phyloP scores from a whole-genome alignment of 2,113 vertebrate species.

The Eulacestoma nigropectus region DNA sequence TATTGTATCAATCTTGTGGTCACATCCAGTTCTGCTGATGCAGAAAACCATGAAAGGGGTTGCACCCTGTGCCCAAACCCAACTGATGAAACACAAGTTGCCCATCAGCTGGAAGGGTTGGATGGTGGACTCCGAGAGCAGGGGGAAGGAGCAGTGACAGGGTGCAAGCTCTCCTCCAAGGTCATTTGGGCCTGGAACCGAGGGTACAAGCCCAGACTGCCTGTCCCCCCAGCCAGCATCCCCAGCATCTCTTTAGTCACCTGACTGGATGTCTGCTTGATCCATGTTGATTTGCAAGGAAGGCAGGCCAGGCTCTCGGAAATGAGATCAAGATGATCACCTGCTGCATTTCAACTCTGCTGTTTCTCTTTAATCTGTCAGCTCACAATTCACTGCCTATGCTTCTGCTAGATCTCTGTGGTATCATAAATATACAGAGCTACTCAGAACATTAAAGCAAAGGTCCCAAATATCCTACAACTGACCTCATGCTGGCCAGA shows the following conservation, averaged over 20 bases:
- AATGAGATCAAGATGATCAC: background rate
- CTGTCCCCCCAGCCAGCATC: background rate
- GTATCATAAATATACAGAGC: background rate
- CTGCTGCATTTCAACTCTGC: background rate
- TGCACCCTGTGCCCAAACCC: background rate
- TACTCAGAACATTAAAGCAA: background rate
- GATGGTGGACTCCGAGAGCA: fast-evolving
- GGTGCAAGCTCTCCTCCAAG: background rate
- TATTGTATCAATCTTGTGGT: background rate
- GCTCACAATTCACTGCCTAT: background rate
- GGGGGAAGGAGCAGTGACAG: background rate
- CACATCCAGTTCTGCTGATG: background rate
- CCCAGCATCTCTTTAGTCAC: background rate
- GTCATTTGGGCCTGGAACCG: background rate
- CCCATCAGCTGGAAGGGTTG: background rate
- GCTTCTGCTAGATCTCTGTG: background rate
- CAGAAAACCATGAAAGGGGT: background rate
- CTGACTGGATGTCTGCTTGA: background rate
- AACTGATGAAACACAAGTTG: background rate
- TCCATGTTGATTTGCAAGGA: background rate
- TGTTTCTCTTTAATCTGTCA: background rate
- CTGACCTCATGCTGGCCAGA: background rate
- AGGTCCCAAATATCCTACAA: background rate
- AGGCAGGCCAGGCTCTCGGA: background rate
- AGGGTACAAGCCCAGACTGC: too few relatives aligned